A percentile compares a stretch with the other conserved stretches of the same genome.
Evolutionary conservation across 2,888 invertebrate species (phyloP).

Genomic region (Dascillus cervinus): DNA sequence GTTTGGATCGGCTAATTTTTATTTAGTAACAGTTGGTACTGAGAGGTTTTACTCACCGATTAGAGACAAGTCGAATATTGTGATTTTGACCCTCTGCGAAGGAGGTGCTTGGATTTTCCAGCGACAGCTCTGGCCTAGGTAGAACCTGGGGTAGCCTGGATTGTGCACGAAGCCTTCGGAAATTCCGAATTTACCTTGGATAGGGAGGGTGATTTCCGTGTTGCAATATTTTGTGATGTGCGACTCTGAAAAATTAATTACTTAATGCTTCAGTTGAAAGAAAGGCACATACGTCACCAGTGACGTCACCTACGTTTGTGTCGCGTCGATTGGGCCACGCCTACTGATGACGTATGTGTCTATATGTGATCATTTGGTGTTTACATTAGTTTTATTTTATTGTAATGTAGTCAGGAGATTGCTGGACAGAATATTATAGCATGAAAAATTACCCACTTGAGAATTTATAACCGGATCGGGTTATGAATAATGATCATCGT

Average conservation of each 20-base stretch:
- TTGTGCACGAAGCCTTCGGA: slow-evolving; percentile 59
- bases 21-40: background rate
- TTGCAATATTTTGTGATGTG: slow-evolving; percentile 46
- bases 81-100: slow-evolving; percentile 57
- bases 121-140: slow-evolving; percentile 57
- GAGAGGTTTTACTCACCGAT: slow-evolving; percentile 58
- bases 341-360: too few species aligned
- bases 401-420: too few species aligned
- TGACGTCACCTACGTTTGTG: too few species aligned
- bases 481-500: too few species aligned
- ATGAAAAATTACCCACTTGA: too few species aligned
- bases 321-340: too few species aligned
- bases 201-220: slow-evolving; percentile 38
- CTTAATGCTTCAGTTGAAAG: too few species aligned
- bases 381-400: too few species aligned
- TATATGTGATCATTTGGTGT: too few species aligned
- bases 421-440: too few species aligned
- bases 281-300: too few species aligned
- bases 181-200: slow-evolving; percentile 32
- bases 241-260: slow-evolving; percentile 43
- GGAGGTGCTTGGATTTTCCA: slow-evolving; percentile 58
- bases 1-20: slow-evolving; percentile 3
- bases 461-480: too few species aligned
- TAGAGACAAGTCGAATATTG: slow-evolving; percentile 62
- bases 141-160: slow-evolving; percentile 70